Base-by-base conservation (phyloP, 2,113 vertebrate species). In the Recurvirostra avosetta region DNA sequence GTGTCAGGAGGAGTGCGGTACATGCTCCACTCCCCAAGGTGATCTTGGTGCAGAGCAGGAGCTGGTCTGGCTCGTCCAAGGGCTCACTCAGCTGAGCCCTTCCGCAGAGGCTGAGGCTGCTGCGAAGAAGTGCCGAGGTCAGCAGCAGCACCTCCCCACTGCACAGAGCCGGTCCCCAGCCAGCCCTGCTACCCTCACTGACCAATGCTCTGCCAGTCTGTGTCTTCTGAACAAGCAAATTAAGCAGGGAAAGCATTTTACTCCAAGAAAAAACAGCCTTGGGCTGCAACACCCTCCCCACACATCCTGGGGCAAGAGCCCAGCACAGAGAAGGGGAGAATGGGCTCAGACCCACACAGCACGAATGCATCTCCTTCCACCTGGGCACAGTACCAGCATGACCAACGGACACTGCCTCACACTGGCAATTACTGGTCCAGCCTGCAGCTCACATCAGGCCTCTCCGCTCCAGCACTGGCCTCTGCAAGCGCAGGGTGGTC, bases 41-140 rank as follows among this genome's bases (percentile, higher is more conserved):
- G 92, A 90, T 27, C 25, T 22, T 0, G 1, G 29, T 4, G 50
- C 3, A 1, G 13, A 20, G 59, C 29, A 11, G 73, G 41, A 63
- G 59, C 52, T 9, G n/a, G 19, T 15, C 65, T 1, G 0, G 19
- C 20, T 32, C 2, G 2, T 25, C 36, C 27, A 1, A 8, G 14
- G 61, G 34, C 53, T 52, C 9, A 10, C 45, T 38, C 36, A 11
- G 47, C 32, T 1, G 8, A 68, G 8, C 40, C 30, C 34, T 26
- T 8, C 15, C 8, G 55, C 23, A 10, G 21, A 22, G 41, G 14
- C 15, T 1, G 7, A 20, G 47, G 77, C 36, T 49, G 53, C 27
- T 5, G 27, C 0, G 1, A 47, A 56, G 63, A 4, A 15, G 17
- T 9, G 4, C 43, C 66, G 1, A 1, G 3, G 52, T 40, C 58